Evolutionary conservation across 1,140 invertebrate species (phyloP).

Genomic region (Hyposmocoma kahamanoa): DNA sequence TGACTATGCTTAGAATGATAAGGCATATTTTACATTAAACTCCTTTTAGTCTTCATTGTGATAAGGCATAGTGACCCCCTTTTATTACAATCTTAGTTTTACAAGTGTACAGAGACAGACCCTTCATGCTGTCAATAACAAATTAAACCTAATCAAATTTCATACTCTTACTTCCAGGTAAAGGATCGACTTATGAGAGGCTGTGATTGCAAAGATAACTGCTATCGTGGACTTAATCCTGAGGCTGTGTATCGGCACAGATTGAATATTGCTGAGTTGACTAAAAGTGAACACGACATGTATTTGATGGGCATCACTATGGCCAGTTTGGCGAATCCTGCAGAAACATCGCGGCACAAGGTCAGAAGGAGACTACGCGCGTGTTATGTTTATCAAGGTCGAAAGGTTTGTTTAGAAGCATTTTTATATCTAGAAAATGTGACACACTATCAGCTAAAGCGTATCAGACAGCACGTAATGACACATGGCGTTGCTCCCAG

Average conservation of each 20-base stretch:
- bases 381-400: slow-evolving; percentile 84
- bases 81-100: too few relatives aligned
- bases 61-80: too few relatives aligned
- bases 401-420: slow-evolving; percentile 84
- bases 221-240: slow-evolving; percentile 81
- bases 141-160: neutral
- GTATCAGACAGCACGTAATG: slow-evolving; percentile 85
- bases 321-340: slow-evolving; percentile 84
- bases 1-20: too few relatives aligned
- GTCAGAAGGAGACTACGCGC: slow-evolving; percentile 81
- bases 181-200: slow-evolving; percentile 80
- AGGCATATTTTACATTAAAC: too few relatives aligned
- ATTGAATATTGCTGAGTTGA: slow-evolving; percentile 85
- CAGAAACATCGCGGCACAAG: slow-evolving; percentile 81
- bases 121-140: too few relatives aligned
- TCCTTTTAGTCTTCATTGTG: too few relatives aligned
- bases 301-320: slow-evolving; percentile 88
- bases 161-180: slow-evolving; percentile 73
- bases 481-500: slow-evolving; percentile 84
- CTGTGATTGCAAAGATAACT: slow-evolving; percentile 85
- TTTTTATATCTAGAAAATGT: slow-evolving; percentile 88
- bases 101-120: too few relatives aligned
- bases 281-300: slow-evolving; percentile 83
- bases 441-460: slow-evolving; percentile 85
- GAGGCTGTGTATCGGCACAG: slow-evolving; percentile 84